Conservation (phyloP, 2,113 vertebrate genomes). For the Clarias batrachus region DNA sequence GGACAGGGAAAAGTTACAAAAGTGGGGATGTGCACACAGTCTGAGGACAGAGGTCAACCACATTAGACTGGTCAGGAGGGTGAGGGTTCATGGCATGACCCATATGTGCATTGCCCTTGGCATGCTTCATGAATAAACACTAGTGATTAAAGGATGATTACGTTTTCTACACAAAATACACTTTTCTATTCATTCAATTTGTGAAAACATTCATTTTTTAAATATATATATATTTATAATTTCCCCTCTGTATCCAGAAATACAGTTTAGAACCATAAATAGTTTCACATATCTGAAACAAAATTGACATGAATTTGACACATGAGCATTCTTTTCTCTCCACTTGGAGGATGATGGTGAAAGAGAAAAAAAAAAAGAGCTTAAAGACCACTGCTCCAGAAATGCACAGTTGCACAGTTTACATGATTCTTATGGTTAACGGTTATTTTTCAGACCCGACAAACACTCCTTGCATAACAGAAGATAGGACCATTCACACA, state of each 20-base stretch:
- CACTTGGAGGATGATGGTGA: background rate
- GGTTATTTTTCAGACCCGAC: background rate
- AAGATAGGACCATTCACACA: background rate
- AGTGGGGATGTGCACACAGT: conserved; percentile 21
- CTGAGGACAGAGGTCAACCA: conserved; percentile 2
- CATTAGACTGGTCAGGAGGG: background rate
- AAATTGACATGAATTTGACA: background rate
- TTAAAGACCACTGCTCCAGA: background rate
- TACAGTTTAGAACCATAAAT: background rate
- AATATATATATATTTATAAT: background rate
- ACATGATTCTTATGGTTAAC: background rate
- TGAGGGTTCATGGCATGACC: background rate
- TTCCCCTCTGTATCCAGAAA: background rate
- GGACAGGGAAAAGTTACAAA: conserved; percentile 21
- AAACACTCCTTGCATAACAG: background rate
- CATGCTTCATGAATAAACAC: background rate
- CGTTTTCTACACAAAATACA: background rate
- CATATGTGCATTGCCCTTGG: background rate
- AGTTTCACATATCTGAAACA: background rate
- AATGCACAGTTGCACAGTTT: background rate
- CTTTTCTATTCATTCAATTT: background rate
- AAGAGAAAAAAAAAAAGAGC: background rate
- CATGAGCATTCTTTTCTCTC: background rate
- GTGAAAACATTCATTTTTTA: no score
- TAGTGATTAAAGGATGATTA: background rate